Evolutionary conservation across 2,888 invertebrate genomes (phyloP).

Genomic region (Drosophila meridionalis): DNA sequence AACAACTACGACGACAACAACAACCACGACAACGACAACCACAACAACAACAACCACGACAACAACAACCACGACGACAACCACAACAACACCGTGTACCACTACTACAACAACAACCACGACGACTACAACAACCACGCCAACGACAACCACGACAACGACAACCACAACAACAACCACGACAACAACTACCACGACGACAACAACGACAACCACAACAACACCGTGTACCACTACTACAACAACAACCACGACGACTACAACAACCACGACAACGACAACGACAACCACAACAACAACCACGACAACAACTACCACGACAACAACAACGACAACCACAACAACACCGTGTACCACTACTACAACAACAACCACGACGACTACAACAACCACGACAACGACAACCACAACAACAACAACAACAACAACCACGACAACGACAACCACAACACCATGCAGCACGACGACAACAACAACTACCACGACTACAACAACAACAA

Average conservation of each 20-base stretch:
- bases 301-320: not conserved
- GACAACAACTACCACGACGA: constrained; percentile 6
- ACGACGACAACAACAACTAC: constrained; percentile 21
- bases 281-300: not conserved
- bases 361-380: not conserved
- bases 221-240: not conserved
- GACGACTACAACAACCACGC: not conserved
- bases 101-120: not conserved
- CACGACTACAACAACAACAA: constrained; percentile 1
- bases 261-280: constrained; percentile 3
- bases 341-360: not conserved
- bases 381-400: not conserved
- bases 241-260: not conserved
- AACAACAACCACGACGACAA: constrained; percentile 14
- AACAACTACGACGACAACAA: constrained; percentile 6
- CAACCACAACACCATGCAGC: not conserved
- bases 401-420: constrained; percentile 12
- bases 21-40: not conserved
- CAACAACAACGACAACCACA: not conserved
- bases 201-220: not conserved
- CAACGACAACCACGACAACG: not conserved
- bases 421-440: not conserved
- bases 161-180: not conserved
- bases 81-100: not conserved
- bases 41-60: constrained; percentile 8